Conservation (phyloP, 1,140 invertebrate species). For the Lysiphlebus fabarum region DNA sequence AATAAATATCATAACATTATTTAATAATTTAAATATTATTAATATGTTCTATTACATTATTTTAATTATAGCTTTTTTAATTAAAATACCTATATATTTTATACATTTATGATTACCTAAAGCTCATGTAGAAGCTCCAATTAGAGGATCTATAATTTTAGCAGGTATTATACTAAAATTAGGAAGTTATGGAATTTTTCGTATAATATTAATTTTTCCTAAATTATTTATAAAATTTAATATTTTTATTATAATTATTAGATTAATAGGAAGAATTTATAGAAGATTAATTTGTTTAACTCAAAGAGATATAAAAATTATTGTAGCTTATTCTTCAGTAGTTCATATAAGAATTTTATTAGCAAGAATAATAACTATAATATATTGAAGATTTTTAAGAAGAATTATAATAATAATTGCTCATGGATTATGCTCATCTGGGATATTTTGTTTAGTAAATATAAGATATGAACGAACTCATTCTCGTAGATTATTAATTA, state of each 20-base stretch:
- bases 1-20: constrained; percentile 52
- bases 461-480: constrained; percentile 58
- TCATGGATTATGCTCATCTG: constrained; percentile 67
- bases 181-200: constrained; percentile 63
- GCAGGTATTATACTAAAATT: constrained; percentile 68
- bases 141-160: constrained; percentile 69
- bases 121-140: constrained; percentile 71
- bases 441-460: constrained; percentile 67
- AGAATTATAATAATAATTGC: constrained; percentile 61
- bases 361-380: constrained; percentile 50
- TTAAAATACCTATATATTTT: constrained; percentile 68
- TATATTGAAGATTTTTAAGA: constrained; percentile 51
- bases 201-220: constrained; percentile 52
- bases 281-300: constrained; percentile 61
- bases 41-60: constrained; percentile 55
- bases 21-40: constrained; percentile 46
- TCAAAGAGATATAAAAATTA: constrained; percentile 61
- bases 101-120: constrained; percentile 70
- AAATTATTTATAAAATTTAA: constrained; percentile 49
- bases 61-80: constrained; percentile 62
- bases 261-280: constrained; percentile 56
- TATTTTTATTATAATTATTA: constrained; percentile 54
- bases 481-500: constrained; percentile 48
- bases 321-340: constrained; percentile 62
- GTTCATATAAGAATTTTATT: constrained; percentile 60